phyloP scores from a whole-genome alignment of 2,888 invertebrate genomes.

The Biston stratarius region DNA sequence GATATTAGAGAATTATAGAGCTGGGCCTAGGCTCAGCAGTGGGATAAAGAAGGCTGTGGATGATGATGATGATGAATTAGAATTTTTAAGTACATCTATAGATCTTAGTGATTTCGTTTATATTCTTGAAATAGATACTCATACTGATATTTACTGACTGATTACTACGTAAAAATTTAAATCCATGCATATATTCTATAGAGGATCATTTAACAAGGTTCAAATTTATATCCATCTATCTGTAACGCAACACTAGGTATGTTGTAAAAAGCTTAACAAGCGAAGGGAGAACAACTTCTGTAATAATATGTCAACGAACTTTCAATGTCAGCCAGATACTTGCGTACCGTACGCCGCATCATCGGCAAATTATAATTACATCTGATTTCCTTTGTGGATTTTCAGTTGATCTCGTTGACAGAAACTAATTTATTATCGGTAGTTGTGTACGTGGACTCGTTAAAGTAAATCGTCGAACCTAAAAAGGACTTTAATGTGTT shows the following conservation, averaged over 20 bases:
- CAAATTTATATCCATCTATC: conserved; percentile 12
- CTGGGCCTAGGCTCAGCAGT: too few species aligned
- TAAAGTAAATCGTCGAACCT: conserved; percentile 53
- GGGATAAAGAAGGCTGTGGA: too few species aligned
- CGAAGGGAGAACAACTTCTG: conserved; percentile 69
- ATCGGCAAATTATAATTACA: conserved; percentile 56
- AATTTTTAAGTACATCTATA: background rate
- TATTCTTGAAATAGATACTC: background rate
- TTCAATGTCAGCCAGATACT: conserved; percentile 78
- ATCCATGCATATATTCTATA: background rate
- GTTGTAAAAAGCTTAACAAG: conserved; percentile 53
- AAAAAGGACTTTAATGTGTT: conserved; percentile 59
- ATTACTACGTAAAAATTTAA: background rate
- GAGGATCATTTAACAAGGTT: conserved; percentile 10
- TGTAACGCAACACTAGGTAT: conserved; percentile 21
- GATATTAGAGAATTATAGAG: too few species aligned
- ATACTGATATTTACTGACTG: background rate
- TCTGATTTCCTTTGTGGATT: conserved; percentile 54
- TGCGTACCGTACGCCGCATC: conserved; percentile 51
- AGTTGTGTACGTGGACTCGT: conserved; percentile 53
- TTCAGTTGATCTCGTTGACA: conserved; percentile 50
- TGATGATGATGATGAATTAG: too few species aligned
- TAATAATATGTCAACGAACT: conserved; percentile 75
- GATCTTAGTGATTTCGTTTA: background rate
- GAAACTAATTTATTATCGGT: conserved; percentile 56